Percentiles rank a stretch among this genome's conserved stretches.
These are phyloP conservation scores for Eulemur albifrons DNA, from an alignment of 2,797 vertebrate species.

Conservation along the genomic window DNA sequence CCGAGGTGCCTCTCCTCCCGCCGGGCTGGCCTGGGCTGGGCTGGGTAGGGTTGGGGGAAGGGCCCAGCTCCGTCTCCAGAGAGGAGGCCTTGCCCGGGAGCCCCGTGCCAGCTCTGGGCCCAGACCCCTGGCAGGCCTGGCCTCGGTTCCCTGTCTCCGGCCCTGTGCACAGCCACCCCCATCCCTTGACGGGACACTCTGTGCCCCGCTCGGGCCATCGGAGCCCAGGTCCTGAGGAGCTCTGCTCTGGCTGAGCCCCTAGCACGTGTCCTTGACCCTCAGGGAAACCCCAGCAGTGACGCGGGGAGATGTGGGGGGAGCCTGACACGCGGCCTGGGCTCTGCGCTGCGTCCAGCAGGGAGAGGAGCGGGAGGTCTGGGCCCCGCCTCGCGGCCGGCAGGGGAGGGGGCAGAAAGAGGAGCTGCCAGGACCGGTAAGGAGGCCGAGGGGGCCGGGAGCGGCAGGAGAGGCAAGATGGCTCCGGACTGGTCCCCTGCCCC, in stretches of 20 bases:
- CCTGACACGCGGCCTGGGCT: not conserved
- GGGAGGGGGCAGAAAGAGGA: not conserved
- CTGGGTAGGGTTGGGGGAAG: not conserved
- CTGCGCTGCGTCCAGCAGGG: not conserved
- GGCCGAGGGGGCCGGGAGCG: fast-evolving
- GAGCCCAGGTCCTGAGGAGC: not conserved
- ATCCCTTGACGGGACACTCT: no score
- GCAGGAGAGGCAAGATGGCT: not conserved
- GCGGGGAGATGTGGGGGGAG: no score
- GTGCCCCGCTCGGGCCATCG: not conserved
- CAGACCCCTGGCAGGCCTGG: not conserved
- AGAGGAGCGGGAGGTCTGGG: not conserved
- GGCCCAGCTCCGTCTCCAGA: not conserved
- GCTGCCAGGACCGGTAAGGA: not conserved
- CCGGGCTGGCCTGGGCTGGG: not conserved
- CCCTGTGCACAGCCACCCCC: no score
- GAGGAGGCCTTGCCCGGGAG: not conserved
- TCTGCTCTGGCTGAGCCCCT: no score
- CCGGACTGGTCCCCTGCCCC: not conserved
- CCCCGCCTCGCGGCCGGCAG: fast-evolving
- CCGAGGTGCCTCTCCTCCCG: not conserved
- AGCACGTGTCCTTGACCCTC: not conserved
- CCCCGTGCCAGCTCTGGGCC: no score
- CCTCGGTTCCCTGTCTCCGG: not conserved
- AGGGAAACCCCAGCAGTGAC: not conserved